Percentiles rank a stretch among this genome's conserved stretches.
phyloP scores from a whole-genome alignment of 2,888 invertebrate species.

The Dicycla oo region DNA sequence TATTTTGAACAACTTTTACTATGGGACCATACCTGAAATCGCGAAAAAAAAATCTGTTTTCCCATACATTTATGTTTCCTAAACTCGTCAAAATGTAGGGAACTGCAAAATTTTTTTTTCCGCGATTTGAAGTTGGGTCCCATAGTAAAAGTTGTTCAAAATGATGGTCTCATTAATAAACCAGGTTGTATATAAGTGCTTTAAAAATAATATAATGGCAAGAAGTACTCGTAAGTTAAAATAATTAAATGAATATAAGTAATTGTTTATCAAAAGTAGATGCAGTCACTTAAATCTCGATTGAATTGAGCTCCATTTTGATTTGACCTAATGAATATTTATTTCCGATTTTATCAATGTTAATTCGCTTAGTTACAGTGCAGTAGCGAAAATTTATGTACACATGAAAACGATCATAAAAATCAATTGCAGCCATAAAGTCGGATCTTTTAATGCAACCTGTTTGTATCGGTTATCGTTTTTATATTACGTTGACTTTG shows the following conservation, averaged over 20 bases:
- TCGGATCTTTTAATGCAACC: constrained; percentile 62
- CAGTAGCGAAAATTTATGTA: constrained; percentile 67
- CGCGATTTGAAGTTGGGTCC: no score
- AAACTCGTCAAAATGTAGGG: no score
- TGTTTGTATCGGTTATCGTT: constrained; percentile 65
- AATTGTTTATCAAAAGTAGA: not conserved
- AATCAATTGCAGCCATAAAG: constrained; percentile 69
- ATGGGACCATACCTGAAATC: no score
- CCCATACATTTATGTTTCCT: no score
- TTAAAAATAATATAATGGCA: not conserved
- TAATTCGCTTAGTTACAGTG: constrained; percentile 65
- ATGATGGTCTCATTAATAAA: no score
- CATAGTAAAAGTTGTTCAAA: no score
- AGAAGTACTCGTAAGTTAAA: not conserved
- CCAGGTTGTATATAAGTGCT: no score
- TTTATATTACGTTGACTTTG: constrained; percentile 60
- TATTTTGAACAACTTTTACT: no score
- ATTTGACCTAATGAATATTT: constrained; percentile 47
- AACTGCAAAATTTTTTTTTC: no score
- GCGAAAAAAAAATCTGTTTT: no score
- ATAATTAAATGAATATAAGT: not conserved
- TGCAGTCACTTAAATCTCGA: constrained; percentile 9
- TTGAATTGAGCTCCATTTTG: constrained; percentile 29
- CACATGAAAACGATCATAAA: constrained; percentile 68
- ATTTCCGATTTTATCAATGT: constrained; percentile 50